Conservation (phyloP, 1,140 invertebrate genomes). For the Drosophila sturtevanti region DNA sequence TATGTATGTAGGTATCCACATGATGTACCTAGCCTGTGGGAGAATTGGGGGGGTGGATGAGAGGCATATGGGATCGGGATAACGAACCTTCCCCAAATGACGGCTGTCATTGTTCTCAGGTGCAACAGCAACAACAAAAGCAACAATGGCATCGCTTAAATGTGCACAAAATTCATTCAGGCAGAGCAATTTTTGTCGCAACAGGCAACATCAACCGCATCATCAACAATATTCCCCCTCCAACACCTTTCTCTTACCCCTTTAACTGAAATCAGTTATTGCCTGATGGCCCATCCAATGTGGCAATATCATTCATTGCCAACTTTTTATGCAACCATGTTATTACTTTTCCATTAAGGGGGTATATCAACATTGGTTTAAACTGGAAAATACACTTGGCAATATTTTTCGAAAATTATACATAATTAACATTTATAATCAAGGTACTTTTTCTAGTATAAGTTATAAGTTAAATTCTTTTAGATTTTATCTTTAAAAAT, state of each 20-base stretch:
- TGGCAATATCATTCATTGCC: conserved; percentile 55
- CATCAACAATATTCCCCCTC: conserved; percentile 15
- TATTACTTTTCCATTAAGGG: background rate
- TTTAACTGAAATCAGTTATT: background rate
- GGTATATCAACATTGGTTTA: background rate
- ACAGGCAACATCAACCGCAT: conserved; percentile 64
- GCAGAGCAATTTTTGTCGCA: conserved; percentile 69
- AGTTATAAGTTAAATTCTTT: no score
- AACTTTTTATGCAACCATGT: conserved; percentile 30
- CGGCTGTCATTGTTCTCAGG: conserved; percentile 75
- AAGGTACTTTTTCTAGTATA: no score
- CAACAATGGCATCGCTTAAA: conserved; percentile 58
- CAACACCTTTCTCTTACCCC: background rate
- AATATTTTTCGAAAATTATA: no score
- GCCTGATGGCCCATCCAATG: background rate
- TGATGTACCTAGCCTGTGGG: background rate
- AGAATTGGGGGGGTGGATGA: background rate
- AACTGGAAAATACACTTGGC: background rate
- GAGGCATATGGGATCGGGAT: background rate
- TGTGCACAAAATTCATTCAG: conserved; percentile 71
- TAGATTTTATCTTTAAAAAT: no score
- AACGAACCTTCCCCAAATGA: conserved; percentile 24
- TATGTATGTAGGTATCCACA: no score
- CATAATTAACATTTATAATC: no score
- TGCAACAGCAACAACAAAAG: conserved; percentile 45